These are phyloP conservation scores for Automeris io DNA, from an alignment of 2,888 invertebrate species.

Conservation along the genomic window DNA sequence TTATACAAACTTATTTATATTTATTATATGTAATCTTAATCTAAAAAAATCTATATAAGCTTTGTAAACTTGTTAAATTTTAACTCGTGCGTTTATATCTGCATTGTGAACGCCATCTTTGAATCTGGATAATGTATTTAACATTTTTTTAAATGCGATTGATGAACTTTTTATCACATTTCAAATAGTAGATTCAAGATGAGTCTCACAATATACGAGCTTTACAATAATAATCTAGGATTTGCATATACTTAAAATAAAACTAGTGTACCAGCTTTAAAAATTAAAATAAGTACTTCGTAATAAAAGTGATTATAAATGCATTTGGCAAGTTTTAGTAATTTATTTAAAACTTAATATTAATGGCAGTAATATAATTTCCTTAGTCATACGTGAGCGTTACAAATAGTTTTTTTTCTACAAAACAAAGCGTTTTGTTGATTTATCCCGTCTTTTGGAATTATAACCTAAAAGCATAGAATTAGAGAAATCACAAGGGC, in stretches of 20 bases:
- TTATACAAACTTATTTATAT: not conserved
- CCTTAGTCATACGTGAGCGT: not conserved
- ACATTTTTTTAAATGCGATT: no score
- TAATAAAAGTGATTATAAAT: constrained; percentile 15
- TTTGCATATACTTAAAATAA: constrained; percentile 6
- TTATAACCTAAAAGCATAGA: no score
- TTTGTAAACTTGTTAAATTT: not conserved
- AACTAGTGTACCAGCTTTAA: no score
- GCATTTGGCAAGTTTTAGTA: constrained; percentile 15
- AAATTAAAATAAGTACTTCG: constrained; percentile 4
- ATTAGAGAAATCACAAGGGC: no score
- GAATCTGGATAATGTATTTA: not conserved
- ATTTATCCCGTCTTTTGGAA: no score
- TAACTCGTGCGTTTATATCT: not conserved
- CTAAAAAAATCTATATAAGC: no score
- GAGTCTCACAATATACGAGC: no score
- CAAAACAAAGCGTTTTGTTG: no score
- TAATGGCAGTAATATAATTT: constrained; percentile 1
- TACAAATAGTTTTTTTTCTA: not conserved
- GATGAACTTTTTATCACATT: no score
- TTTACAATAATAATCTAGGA: no score
- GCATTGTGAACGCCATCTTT: not conserved
- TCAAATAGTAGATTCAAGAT: no score
- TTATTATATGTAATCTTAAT: no score
- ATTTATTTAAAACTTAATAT: constrained; percentile 1